Conservation (phyloP, 2,113 vertebrate species). For the Parotia lawesii region DNA sequence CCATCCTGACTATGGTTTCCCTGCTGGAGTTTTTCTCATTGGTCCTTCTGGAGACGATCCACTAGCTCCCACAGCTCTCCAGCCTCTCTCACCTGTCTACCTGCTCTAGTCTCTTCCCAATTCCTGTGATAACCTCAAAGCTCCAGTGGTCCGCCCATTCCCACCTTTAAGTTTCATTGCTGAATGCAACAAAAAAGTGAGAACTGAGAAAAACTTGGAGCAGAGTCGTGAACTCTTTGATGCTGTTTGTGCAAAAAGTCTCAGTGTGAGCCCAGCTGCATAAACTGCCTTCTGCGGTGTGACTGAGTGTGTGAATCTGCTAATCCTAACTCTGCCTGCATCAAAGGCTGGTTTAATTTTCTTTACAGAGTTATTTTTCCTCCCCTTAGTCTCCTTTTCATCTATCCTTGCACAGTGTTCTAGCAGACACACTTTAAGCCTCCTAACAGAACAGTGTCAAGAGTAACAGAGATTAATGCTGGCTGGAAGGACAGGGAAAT, state of each 20-base stretch:
- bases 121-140: neutral
- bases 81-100: rapidly evolving
- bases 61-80: neutral
- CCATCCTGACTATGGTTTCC: neutral
- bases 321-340: neutral
- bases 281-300: neutral
- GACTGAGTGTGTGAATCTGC: neutral
- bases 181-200: neutral
- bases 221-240: neutral
- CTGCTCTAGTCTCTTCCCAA: neutral
- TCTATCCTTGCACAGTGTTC: neutral
- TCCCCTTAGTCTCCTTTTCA: neutral
- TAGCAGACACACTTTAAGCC: neutral
- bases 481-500: neutral
- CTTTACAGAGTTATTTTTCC: neutral
- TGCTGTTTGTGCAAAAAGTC: neutral
- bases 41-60: rapidly evolving
- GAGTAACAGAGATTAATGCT: neutral
- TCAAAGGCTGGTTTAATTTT: neutral
- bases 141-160: neutral
- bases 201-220: neutral
- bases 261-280: neutral
- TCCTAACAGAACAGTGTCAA: neutral
- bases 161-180: neutral
- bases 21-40: neutral